These are phyloP conservation scores for Bathynomus jamesi DNA, from an alignment of 1,140 invertebrate genomes.

Conservation along the genomic window DNA sequence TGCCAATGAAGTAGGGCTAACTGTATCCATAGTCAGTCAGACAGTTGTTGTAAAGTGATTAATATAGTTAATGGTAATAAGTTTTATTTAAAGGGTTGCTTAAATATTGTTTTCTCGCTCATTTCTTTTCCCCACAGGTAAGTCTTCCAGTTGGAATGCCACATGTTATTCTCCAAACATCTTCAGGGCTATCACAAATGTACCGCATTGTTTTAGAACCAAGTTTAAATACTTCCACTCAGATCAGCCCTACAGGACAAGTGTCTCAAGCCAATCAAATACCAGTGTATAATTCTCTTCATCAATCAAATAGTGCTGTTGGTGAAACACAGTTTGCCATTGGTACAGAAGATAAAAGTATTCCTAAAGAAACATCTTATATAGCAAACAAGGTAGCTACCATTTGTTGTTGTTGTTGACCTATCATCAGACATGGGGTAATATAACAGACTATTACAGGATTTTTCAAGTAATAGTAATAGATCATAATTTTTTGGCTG, in stretches of 20 bases:
- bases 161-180: conserved; percentile 22
- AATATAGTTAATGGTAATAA: neutral
- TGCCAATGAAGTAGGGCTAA: too few relatives aligned
- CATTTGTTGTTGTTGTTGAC: too few relatives aligned
- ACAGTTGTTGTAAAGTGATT: neutral
- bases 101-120: neutral
- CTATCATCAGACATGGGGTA: too few relatives aligned
- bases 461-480: too few relatives aligned
- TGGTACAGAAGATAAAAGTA: neutral
- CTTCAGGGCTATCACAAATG: conserved; percentile 24
- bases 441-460: too few relatives aligned
- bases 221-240: conserved; percentile 5
- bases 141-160: conserved; percentile 30
- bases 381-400: too few relatives aligned
- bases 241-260: neutral
- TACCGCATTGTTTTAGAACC: conserved; percentile 30
- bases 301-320: neutral
- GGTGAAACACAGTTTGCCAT: neutral
- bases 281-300: neutral
- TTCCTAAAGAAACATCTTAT: neutral
- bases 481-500: too few relatives aligned
- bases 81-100: neutral
- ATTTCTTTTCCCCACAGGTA: conserved; percentile 12
- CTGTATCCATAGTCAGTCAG: neutral
- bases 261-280: neutral